These are phyloP conservation scores for Clarias platycephalus DNA, from an alignment of 2,797 vertebrate genomes.

Conservation along the genomic window DNA sequence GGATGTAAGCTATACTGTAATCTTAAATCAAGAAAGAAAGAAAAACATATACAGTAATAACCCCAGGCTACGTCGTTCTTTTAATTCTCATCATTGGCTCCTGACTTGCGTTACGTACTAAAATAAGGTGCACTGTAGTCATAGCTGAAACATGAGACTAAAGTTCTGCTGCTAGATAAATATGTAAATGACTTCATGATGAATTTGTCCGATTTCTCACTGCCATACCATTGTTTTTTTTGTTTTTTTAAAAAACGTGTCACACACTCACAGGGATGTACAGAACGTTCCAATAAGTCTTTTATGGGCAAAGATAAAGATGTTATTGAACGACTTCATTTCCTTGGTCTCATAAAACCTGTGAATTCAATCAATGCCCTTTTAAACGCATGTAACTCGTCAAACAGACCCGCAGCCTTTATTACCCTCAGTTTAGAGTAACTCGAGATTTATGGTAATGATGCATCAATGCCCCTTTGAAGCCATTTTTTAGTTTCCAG, in stretches of 20 bases:
- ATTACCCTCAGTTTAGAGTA: no score
- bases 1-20: background rate
- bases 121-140: background rate
- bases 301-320: background rate
- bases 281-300: background rate
- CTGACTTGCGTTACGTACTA: background rate
- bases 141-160: background rate
- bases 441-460: background rate
- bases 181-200: background rate
- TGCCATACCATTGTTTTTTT: background rate
- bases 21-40: background rate
- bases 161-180: background rate
- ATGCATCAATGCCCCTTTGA: background rate
- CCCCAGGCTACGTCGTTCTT: no score
- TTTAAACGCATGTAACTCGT: background rate
- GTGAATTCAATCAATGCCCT: background rate
- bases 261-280: background rate
- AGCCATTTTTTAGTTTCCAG: background rate
- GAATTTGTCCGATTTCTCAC: background rate
- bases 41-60: background rate
- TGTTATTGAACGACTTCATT: background rate
- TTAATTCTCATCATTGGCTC: background rate
- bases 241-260: background rate
- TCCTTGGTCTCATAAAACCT: background rate
- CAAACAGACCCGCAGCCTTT: background rate